Percentiles rank a stretch among this genome's conserved stretches.
phyloP scores from a whole-genome alignment of 35 echinoderm and acorn worm species.

The Nesometra sesokonis region DNA sequence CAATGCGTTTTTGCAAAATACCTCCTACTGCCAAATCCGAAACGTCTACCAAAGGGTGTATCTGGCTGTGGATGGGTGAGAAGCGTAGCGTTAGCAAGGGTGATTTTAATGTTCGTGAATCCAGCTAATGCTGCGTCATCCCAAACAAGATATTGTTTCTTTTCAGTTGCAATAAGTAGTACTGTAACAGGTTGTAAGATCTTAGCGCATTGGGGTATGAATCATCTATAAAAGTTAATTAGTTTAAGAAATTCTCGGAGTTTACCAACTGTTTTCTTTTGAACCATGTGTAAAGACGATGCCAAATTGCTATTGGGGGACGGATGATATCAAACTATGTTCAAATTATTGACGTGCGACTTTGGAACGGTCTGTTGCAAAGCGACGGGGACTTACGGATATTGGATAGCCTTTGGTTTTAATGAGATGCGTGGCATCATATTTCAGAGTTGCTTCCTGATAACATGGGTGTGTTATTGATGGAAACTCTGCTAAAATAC shows the following conservation, averaged over 20 bases:
- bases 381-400: neutral
- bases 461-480: slow-evolving; percentile 7
- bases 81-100: too few relatives aligned
- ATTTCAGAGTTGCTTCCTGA: slow-evolving; percentile 10
- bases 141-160: too few relatives aligned
- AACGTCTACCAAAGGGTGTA: neutral
- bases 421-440: slow-evolving; percentile 43
- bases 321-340: slow-evolving; percentile 13
- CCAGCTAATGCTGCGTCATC: too few relatives aligned
- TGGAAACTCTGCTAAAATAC: too few relatives aligned
- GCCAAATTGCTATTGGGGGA: neutral
- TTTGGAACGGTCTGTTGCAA: neutral
- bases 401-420: slow-evolving; percentile 29
- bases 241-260: too few relatives aligned
- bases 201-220: too few relatives aligned
- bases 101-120: too few relatives aligned
- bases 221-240: too few relatives aligned
- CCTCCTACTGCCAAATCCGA: slow-evolving; percentile 25
- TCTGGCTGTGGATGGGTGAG: too few relatives aligned
- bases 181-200: too few relatives aligned
- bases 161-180: too few relatives aligned
- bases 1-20: slow-evolving; percentile 18
- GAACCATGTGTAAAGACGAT: slow-evolving; percentile 18
- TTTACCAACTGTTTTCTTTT: slow-evolving; percentile 10
- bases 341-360: neutral